These are phyloP conservation scores for Thamnaconus septentrionalis DNA, from an alignment of 2,113 vertebrate genomes.

Conservation along the genomic window DNA sequence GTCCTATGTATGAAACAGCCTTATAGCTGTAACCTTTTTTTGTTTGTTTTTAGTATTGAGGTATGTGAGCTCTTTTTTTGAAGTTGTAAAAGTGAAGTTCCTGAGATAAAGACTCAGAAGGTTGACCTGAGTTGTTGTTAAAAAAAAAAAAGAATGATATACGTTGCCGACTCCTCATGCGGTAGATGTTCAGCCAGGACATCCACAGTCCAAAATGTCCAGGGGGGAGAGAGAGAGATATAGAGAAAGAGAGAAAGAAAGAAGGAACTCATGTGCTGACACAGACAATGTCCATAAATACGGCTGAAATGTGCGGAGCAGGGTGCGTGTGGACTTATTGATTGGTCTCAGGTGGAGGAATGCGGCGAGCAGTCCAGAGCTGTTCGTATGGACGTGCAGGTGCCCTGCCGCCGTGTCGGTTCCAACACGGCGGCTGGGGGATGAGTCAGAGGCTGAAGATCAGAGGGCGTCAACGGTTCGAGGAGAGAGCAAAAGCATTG, in stretches of 20 bases:
- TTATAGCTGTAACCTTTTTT: neutral
- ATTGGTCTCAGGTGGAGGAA: constrained; percentile 33
- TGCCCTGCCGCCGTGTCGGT: constrained; percentile 27
- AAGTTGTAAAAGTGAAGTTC: too few relatives aligned
- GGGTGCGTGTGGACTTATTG: constrained; percentile 38
- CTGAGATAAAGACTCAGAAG: too few relatives aligned
- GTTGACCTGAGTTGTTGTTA: too few relatives aligned
- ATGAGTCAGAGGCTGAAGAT: constrained; percentile 46
- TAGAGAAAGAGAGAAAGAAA: too few relatives aligned
- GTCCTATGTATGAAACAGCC: neutral
- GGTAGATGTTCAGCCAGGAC: too few relatives aligned
- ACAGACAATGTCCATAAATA: constrained; percentile 23
- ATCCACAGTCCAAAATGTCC: too few relatives aligned
- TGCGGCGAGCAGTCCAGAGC: constrained; percentile 26
- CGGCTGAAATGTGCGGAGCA: constrained; percentile 16
- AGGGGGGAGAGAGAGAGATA: too few relatives aligned
- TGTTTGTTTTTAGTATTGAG: neutral
- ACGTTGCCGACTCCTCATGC: too few relatives aligned
- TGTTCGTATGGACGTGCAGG: constrained; percentile 27
- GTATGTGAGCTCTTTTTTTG: neutral
- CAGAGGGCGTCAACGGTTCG: constrained; percentile 28
- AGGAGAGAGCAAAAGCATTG: neutral
- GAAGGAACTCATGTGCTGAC: neutral
- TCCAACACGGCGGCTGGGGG: constrained; percentile 12
- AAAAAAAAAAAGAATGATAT: too few relatives aligned